A percentile compares a stretch with the other conserved stretches of the same genome.
Evolutionary conservation across 2,113 vertebrate genomes (phyloP).

Genomic region (Cygnus buccinator): DNA sequence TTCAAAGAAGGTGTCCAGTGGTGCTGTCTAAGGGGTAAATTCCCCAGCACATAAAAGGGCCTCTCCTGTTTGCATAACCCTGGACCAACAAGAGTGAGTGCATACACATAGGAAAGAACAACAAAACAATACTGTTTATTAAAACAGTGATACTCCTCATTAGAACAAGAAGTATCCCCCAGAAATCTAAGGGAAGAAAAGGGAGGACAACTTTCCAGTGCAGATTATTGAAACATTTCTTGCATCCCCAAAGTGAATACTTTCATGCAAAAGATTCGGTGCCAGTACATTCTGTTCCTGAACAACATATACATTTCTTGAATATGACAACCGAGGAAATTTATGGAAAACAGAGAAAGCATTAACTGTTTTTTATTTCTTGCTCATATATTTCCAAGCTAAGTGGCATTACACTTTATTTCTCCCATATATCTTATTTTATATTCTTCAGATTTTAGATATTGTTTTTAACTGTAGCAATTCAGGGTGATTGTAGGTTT

Average conservation of each 20-base stretch:
- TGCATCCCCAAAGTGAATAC: constrained; percentile 35
- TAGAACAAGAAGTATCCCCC: background rate
- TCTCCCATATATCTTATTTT: background rate
- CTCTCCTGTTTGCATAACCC: background rate
- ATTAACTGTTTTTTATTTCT: background rate
- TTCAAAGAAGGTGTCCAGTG: background rate
- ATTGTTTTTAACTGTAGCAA: background rate
- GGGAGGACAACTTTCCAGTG: constrained; percentile 4
- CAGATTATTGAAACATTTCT: constrained; percentile 46
- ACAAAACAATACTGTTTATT: background rate
- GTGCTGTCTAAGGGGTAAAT: background rate
- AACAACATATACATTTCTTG: constrained; percentile 53
- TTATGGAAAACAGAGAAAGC: constrained; percentile 59
- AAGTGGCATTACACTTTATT: background rate
- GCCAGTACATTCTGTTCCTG: constrained; percentile 70
- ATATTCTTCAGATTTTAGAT: background rate
- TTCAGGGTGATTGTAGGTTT: background rate
- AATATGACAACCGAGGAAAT: constrained; percentile 40
- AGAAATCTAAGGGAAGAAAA: background rate
- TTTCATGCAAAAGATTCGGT: constrained; percentile 33
- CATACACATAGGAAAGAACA: background rate
- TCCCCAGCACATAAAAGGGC: background rate
- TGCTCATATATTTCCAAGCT: background rate
- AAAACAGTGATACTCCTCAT: background rate
- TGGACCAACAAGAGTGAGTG: background rate